Evolutionary conservation across 2,888 invertebrate species (phyloP).

Genomic region (Cephonodes hylas): DNA sequence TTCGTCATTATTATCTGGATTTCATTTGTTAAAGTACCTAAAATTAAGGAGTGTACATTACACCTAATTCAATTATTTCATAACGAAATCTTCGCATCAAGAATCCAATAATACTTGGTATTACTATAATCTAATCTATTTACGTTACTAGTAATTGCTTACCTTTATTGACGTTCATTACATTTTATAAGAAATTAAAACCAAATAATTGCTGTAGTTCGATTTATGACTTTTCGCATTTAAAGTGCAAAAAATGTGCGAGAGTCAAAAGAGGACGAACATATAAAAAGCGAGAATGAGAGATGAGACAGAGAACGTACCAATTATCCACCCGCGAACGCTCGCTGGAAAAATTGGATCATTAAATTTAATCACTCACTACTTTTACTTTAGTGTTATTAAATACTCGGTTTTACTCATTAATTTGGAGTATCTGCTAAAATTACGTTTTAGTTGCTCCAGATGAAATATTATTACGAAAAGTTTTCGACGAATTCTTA

Average conservation of each 20-base stretch:
- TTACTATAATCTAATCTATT: no score
- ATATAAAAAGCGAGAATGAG: neutral
- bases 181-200: no score
- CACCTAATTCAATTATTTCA: no score
- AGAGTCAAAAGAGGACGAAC: neutral
- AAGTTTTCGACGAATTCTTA: neutral
- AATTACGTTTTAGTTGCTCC: neutral
- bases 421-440: neutral
- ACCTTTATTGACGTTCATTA: no score
- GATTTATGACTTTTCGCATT: neutral
- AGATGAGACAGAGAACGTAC: neutral
- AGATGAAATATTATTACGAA: neutral
- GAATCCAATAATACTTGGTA: no score
- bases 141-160: no score
- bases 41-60: no score
- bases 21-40: no score
- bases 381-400: neutral
- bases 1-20: no score
- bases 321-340: neutral
- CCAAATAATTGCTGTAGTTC: no score
- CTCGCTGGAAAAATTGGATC: constrained; percentile 1
- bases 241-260: neutral
- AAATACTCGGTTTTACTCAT: neutral
- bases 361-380: constrained; percentile 8
- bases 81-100: no score